Evolutionary conservation across 2,888 invertebrate species (phyloP), one percentile per base, ranked within the genome.

Genomic region (Ophion slaviceki): DNA sequence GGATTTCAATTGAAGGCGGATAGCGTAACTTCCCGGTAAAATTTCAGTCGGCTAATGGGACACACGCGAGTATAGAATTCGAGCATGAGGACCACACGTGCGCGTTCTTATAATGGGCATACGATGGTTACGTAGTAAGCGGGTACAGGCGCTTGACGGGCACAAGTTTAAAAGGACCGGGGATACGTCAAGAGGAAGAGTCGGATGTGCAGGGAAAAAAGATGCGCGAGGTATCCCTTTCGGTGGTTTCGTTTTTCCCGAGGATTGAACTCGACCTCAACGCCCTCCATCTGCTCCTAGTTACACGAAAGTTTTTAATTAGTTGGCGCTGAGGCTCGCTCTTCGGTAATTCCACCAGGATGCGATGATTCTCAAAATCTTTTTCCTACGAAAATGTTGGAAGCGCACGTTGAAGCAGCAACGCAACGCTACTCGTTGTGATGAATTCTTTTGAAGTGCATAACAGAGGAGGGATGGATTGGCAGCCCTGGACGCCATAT

Each of bases 21-120:
- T 28, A 24, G 62, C 77, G 66, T 59, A 75, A 83, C 70, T 81
- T 75, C 72, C 40, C 67, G 71, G 59, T 78, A 40, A 77, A 86
- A 64, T 84, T 86, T 84, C 90, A 91, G 90, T 90, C 90, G 87
- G 91, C 92, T 92, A 92, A 92, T 92, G 92, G 90, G 91, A 91
- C 91, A 91, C 93, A 93, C 93, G 92, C 93, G 71, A 68, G 75
- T 47, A 36, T 64, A 28, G 80, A 77, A 80, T 62, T 10, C 14
- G 28, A 92, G 92, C 92, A 92, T 91, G 90, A 91, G 91, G 92
- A 91, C 92, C 92, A 93, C 93, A 93, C 93, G 93, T 92, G 93
- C 90, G 91, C 91, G 89, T 45, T 75, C 36, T 24, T 77, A 68
- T 82, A 82, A 79, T 71, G 75, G 79, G 82, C 75, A 82, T 72